phyloP scores from a whole-genome alignment of 2,113 vertebrate genomes.

The Pseudorhombus dupliciocellatus region DNA sequence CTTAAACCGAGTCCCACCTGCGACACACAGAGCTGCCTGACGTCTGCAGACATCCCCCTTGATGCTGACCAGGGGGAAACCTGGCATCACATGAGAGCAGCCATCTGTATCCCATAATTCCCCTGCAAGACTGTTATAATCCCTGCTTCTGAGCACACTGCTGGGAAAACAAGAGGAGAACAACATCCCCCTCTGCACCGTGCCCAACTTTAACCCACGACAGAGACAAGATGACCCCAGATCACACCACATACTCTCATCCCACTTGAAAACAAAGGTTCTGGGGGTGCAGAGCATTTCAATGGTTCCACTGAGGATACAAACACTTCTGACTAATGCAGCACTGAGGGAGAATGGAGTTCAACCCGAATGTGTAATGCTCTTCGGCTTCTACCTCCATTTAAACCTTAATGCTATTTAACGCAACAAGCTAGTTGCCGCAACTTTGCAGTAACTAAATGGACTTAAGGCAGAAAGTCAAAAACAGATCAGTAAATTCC shows the following conservation, averaged over 20 bases:
- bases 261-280: constrained; percentile 33
- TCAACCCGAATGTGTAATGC: background rate
- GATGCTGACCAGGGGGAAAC: constrained; percentile 50
- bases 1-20: background rate
- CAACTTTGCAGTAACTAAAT: background rate
- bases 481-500: background rate
- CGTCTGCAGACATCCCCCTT: constrained; percentile 39
- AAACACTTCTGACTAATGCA: background rate
- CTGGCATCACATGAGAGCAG: constrained; percentile 69
- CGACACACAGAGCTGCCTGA: no score
- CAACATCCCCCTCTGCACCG: constrained; percentile 16
- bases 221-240: no score
- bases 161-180: constrained; percentile 50
- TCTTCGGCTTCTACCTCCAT: background rate
- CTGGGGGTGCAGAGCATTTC: constrained; percentile 7
- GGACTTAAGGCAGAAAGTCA: background rate
- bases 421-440: background rate
- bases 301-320: background rate
- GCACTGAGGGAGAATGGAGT: background rate
- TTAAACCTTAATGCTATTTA: background rate
- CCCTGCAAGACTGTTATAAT: constrained; percentile 69
- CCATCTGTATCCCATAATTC: constrained; percentile 74
- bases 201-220: background rate
- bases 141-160: constrained; percentile 50
- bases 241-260: constrained; percentile 16